Percentiles rank a stretch among this genome's conserved stretches.
These are phyloP conservation scores for Psammodynastes pulverulentus DNA, from an alignment of 2,113 vertebrate genomes.

Conservation along the genomic window DNA sequence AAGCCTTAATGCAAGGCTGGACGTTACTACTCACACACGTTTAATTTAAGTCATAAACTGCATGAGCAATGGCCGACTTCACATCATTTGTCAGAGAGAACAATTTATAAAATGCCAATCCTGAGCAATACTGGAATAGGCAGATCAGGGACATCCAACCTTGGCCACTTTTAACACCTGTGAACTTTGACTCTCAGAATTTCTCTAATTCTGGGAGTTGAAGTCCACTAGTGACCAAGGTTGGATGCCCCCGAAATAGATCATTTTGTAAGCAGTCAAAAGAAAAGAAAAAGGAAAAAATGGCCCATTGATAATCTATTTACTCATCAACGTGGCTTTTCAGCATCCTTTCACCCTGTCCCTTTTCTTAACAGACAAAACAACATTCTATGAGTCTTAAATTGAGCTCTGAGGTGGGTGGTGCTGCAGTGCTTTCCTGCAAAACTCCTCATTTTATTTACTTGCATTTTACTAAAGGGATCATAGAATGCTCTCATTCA, in stretches of 20 bases:
- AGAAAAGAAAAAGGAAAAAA: not conserved
- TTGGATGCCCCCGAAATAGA: not conserved
- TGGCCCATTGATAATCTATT: not conserved
- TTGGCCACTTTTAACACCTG: not conserved
- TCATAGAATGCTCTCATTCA: not conserved
- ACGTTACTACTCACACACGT: not conserved
- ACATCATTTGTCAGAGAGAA: not conserved
- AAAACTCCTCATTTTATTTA: not conserved
- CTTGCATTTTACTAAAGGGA: not conserved
- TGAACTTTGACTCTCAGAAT: not conserved
- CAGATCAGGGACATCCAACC: not conserved
- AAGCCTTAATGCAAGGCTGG: not conserved
- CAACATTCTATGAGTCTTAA: not conserved
- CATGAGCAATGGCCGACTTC: not conserved
- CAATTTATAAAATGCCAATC: not conserved
- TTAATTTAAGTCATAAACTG: not conserved
- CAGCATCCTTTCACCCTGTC: not conserved
- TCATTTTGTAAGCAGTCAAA: not conserved
- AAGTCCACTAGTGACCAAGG: not conserved
- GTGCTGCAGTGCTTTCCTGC: not conserved
- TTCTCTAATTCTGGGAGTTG: not conserved
- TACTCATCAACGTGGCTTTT: not conserved
- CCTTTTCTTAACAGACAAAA: not conserved
- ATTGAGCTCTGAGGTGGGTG: not conserved
- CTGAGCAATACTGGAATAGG: not conserved